Percentiles rank a stretch among this genome's conserved stretches.
phyloP scores from a whole-genome alignment of 2,888 invertebrate species.

The Oscheius sp. region DNA sequence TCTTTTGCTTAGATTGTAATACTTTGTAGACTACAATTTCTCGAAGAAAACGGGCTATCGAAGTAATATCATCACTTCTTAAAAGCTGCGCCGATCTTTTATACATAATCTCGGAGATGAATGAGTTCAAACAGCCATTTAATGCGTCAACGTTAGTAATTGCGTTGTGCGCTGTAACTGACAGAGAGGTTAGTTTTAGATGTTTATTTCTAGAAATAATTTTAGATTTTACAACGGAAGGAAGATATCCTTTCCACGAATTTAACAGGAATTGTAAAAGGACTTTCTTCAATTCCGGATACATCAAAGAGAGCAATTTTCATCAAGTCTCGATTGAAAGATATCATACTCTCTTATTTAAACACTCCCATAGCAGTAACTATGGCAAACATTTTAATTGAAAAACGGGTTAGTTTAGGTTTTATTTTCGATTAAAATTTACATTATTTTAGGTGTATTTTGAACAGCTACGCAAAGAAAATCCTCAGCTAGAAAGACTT shows the following conservation, averaged over 20 bases:
- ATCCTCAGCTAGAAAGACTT: neutral
- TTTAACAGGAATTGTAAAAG: neutral
- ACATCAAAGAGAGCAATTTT: conserved; percentile 9
- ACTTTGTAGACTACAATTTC: neutral
- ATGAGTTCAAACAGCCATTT: conserved; percentile 11
- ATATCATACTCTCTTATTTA: neutral
- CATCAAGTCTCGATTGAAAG: neutral
- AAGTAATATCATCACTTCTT: neutral
- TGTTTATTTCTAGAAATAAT: neutral
- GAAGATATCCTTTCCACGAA: neutral
- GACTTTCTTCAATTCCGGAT: neutral
- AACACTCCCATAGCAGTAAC: neutral
- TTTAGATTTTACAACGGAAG: conserved; percentile 2
- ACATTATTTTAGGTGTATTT: too few relatives aligned
- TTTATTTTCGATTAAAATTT: too few relatives aligned
- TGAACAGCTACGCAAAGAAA: neutral
- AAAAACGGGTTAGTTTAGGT: too few relatives aligned
- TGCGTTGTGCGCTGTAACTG: neutral
- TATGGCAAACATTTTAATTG: neutral
- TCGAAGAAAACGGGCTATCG: neutral
- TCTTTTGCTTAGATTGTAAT: neutral
- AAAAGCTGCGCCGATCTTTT: neutral
- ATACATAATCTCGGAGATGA: neutral
- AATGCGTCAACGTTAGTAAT: conserved; percentile 1
- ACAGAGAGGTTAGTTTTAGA: conserved; percentile 9